These are phyloP conservation scores for Rhinolophus ferrumequinum DNA, from an alignment of 2,113 vertebrate genomes.

Conservation along the genomic window DNA sequence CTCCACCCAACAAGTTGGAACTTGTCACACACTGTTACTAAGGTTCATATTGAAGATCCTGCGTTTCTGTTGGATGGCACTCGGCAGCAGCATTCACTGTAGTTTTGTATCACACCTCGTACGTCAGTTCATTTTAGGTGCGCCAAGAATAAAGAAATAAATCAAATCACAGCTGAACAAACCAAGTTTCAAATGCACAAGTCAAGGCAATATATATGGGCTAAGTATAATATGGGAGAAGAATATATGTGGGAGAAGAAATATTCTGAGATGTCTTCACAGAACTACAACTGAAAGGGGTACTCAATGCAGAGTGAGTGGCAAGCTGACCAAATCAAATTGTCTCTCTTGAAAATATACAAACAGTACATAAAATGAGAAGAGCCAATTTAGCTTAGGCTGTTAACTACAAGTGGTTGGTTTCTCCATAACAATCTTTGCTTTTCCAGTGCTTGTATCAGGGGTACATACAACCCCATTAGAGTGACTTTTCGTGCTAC, in stretches of 20 bases:
- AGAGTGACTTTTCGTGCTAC: not conserved
- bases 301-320: not conserved
- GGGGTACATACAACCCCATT: not conserved
- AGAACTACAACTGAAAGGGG: not conserved
- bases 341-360: conserved; percentile 2
- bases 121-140: not conserved
- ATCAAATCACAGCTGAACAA: not conserved
- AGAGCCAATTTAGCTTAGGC: not conserved
- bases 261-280: not conserved
- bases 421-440: not conserved
- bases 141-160: conserved; percentile 31
- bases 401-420: not conserved
- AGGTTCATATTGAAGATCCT: no score
- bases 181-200: not conserved
- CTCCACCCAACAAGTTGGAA: no score
- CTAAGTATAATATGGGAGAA: no score
- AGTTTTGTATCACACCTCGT: no score
- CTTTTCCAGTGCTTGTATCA: not conserved
- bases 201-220: not conserved
- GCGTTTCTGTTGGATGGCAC: no score
- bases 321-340: not conserved
- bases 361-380: not conserved
- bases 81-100: no score
- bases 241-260: not conserved
- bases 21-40: no score